phyloP scores from a whole-genome alignment of 2,797 vertebrate species.

The Trichosurus vulpecula region DNA sequence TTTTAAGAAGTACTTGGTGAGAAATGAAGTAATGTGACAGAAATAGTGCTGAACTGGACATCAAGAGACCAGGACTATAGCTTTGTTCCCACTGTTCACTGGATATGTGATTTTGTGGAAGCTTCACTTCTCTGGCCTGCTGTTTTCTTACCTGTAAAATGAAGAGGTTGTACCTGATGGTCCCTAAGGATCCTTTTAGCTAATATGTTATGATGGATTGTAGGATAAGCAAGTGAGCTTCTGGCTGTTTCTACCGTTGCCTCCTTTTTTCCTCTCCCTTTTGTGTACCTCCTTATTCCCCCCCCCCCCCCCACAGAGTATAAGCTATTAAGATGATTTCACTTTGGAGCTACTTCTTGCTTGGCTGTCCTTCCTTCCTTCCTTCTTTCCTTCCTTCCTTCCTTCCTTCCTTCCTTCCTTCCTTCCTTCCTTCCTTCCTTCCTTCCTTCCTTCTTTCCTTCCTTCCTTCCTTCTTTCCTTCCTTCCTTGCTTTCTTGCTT shows the following conservation, averaged over 20 bases:
- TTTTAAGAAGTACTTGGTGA: background rate
- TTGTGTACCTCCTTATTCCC: background rate
- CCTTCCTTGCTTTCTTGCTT: fast-evolving
- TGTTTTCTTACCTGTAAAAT: conserved; percentile 9
- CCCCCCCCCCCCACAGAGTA: background rate
- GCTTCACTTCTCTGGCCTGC: background rate
- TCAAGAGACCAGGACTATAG: background rate
- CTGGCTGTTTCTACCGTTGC: background rate
- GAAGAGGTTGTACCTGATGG: background rate
- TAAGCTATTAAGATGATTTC: background rate
- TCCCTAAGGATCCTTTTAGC: background rate
- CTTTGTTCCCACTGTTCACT: background rate
- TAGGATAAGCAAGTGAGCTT: background rate
- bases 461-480: too few relatives aligned
- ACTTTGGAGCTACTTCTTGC: background rate
- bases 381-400: fast-evolving
- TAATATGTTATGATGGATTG: background rate
- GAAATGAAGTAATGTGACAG: background rate
- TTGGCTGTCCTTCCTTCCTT: background rate
- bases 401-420: background rate
- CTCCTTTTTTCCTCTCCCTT: background rate
- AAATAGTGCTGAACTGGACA: background rate
- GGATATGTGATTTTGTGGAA: background rate
- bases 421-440: background rate
- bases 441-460: too few relatives aligned